Conservation (phyloP, 2,888 invertebrate genomes). For the Idaea aversata region DNA sequence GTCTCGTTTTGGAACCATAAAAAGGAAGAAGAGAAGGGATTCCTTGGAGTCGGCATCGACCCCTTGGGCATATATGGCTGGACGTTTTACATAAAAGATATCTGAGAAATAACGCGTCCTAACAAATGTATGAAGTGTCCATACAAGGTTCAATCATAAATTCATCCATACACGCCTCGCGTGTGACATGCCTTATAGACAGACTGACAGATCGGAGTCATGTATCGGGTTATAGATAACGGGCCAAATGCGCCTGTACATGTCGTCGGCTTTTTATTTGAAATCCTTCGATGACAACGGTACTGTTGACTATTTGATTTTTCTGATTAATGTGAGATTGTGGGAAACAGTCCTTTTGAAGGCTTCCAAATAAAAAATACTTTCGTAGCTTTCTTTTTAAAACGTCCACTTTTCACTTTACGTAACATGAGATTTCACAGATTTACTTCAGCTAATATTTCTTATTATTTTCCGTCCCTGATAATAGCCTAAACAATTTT, state of each 20-base stretch:
- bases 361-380: too few species aligned
- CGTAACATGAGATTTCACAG: too few species aligned
- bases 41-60: background rate
- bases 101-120: constrained; percentile 15
- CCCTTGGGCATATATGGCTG: constrained; percentile 6
- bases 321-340: constrained; percentile 14
- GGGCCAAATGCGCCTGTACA: constrained; percentile 26
- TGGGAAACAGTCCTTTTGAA: background rate
- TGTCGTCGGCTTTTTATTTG: constrained; percentile 53
- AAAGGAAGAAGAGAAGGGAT: too few species aligned
- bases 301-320: background rate
- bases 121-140: constrained; percentile 35
- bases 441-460: too few species aligned
- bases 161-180: constrained; percentile 52
- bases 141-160: constrained; percentile 54
- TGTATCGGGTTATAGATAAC: constrained; percentile 47
- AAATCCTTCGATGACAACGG: constrained; percentile 29
- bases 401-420: too few species aligned
- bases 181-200: constrained; percentile 42
- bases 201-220: constrained; percentile 32
- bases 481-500: too few species aligned
- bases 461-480: too few species aligned
- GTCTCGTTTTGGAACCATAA: too few species aligned
- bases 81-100: background rate
- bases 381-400: too few species aligned